These are phyloP conservation scores for Euwallacea similis DNA, from an alignment of 1,140 invertebrate genomes.

Conservation along the genomic window DNA sequence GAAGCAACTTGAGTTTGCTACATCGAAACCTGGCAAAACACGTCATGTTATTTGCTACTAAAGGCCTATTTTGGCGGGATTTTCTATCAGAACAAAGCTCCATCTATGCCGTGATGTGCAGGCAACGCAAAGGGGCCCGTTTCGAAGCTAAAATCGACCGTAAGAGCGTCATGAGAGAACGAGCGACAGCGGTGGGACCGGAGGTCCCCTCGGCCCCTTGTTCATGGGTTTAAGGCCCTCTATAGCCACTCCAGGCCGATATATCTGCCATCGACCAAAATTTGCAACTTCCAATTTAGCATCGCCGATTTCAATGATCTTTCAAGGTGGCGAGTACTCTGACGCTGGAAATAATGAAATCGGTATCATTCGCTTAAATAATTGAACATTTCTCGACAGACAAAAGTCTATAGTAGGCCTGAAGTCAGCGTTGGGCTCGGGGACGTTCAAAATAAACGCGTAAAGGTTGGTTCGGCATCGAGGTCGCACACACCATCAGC, in stretches of 20 bases:
- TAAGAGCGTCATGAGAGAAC: conserved; percentile 20
- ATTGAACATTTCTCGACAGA: too few relatives aligned
- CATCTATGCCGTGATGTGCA: conserved; percentile 22
- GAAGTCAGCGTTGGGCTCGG: conserved; percentile 7
- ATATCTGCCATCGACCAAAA: not conserved
- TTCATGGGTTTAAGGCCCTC: not conserved
- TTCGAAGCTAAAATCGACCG: conserved; percentile 21
- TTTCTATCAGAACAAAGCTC: conserved; percentile 7
- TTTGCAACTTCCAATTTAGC: not conserved
- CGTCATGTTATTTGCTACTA: too few relatives aligned
- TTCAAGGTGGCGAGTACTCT: not conserved
- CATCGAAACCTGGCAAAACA: too few relatives aligned
- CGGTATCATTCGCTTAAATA: too few relatives aligned
- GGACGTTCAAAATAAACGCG: not conserved
- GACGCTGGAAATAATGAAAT: not conserved
- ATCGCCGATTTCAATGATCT: not conserved
- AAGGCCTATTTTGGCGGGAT: not conserved
- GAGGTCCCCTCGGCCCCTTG: conserved; percentile 17
- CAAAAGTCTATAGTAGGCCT: conserved; percentile 9
- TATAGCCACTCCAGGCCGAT: not conserved
- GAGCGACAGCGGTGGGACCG: conserved; percentile 10
- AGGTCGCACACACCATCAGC: conserved; percentile 18
- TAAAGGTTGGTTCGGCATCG: conserved; percentile 13
- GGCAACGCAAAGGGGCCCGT: not conserved
- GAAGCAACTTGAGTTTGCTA: too few relatives aligned